Base-by-base conservation (phyloP, 2,113 vertebrate species). In the Rhadina sibilatrix region DNA sequence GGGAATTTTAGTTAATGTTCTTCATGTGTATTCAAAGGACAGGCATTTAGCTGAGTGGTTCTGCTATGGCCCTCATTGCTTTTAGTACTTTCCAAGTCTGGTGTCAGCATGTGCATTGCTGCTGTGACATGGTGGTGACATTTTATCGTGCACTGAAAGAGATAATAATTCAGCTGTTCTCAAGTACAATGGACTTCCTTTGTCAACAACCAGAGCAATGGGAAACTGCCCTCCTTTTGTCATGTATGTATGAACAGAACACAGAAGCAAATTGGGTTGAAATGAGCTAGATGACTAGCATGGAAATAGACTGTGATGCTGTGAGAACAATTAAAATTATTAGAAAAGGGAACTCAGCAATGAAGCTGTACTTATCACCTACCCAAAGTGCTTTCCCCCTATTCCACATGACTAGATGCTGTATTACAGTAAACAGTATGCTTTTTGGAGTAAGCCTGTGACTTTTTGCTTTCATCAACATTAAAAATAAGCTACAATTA, bases 151-250 rank as follows among this genome's bases (percentile, higher is more conserved):
- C 25, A n/a, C 33, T 63, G 79, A 74, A 74, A 92, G 46, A 76
- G 66, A 90, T 53, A 91, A 76, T 93, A 85, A 80, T 80, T 93
- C 85, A 92, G 66, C 68, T 92, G 82, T 94, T 97, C 79, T 80
- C 50, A 83, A 89, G 59, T 49, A 83, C 66, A 94, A 65, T 33
- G 31, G 56, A 46, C 30, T 93, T 93, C 50, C 79, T 83, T 74
- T 90, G 76, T 88, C 83, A 92, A 86, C 83, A 90, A 50, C 59
- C 15, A 86, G 46, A 83, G 75, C 46, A 80, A 64, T 14, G 59
- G 37, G 71, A 94, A 92, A 86, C 63, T 83, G 59, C 68, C 27
- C 59, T 94, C 71, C 66, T 86, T 96, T 92, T 90, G 59, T 83
- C 92, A 83, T 0, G 0, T 72, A 28, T 65, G 38, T 65, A 90